These are phyloP conservation scores for Armadillidium nasatum DNA, from an alignment of 1,140 invertebrate genomes.

Conservation along the genomic window DNA sequence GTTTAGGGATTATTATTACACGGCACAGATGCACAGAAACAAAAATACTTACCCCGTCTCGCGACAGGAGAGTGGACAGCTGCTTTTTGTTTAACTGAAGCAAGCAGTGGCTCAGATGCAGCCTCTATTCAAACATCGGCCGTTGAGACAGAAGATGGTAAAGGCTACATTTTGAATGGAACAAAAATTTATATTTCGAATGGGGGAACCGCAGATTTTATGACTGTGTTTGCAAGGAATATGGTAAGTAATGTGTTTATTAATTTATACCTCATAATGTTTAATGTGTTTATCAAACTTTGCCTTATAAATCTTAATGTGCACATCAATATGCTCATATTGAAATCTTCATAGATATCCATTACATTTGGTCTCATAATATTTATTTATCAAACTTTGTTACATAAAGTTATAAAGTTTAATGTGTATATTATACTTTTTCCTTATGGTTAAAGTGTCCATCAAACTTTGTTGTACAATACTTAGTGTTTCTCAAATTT, in stretches of 20 bases:
- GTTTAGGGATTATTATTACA: slow-evolving; percentile 34
- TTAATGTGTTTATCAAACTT: neutral
- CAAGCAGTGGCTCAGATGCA: slow-evolving; percentile 88
- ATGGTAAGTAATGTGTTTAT: slow-evolving; percentile 53
- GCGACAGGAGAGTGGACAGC: slow-evolving; percentile 76
- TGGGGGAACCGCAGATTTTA: slow-evolving; percentile 92
- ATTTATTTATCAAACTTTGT: too few relatives aligned
- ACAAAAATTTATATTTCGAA: slow-evolving; percentile 99
- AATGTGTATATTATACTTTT: too few relatives aligned
- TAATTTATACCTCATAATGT: neutral
- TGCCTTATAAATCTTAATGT: neutral
- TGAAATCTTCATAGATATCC: neutral
- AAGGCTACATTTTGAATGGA: slow-evolving; percentile 90
- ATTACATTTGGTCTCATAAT: too few relatives aligned
- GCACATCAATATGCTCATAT: too few relatives aligned
- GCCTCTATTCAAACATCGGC: slow-evolving; percentile 74
- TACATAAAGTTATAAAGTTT: too few relatives aligned
- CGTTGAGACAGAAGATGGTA: slow-evolving; percentile 77
- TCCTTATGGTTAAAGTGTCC: too few relatives aligned
- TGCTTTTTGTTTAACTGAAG: slow-evolving; percentile 95
- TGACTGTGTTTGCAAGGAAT: slow-evolving; percentile 97
- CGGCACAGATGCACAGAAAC: slow-evolving; percentile 64
- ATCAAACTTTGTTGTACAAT: too few relatives aligned
- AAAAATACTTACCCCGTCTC: slow-evolving; percentile 86
- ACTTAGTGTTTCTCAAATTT: too few relatives aligned